Conservation (phyloP, 2,113 vertebrate species). For the Alexandromys fortis region DNA sequence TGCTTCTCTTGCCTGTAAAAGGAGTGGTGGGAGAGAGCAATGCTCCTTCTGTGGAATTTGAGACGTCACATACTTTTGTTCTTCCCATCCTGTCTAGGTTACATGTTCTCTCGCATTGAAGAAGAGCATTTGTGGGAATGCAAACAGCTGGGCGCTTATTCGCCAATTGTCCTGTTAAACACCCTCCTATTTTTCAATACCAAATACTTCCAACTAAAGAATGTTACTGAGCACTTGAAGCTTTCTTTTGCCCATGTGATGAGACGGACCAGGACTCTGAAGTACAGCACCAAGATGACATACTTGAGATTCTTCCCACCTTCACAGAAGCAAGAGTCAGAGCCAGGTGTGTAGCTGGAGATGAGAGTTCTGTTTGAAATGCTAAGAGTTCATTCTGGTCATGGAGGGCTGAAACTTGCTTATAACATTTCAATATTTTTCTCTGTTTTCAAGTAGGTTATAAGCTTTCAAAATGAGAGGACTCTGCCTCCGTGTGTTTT, state of each 20-base stretch:
- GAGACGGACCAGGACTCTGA: slow-evolving; percentile 92
- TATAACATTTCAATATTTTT: slow-evolving; percentile 25
- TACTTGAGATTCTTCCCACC: slow-evolving; percentile 97
- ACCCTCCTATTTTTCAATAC: slow-evolving; percentile 98
- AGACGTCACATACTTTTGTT: neutral
- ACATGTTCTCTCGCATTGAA: slow-evolving; percentile 95
- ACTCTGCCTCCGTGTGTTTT: neutral
- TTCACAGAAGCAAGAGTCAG: slow-evolving; percentile 87
- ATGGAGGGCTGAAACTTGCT: neutral
- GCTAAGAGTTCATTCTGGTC: neutral
- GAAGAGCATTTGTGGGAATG: slow-evolving; percentile 98
- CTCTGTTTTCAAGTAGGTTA: neutral
- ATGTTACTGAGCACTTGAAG: slow-evolving; percentile 93
- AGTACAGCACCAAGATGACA: slow-evolving; percentile 92
- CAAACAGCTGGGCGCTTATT: slow-evolving; percentile 98
- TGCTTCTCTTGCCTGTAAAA: neutral
- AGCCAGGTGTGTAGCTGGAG: slow-evolving; percentile 83
- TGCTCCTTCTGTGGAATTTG: neutral
- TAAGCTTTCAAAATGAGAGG: neutral
- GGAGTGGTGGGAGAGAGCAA: neutral
- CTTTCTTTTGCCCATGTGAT: slow-evolving; percentile 97
- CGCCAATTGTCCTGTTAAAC: slow-evolving; percentile 97
- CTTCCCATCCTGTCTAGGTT: slow-evolving; percentile 85
- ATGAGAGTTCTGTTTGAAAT: neutral
- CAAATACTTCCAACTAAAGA: slow-evolving; percentile 96